Evolutionary conservation across 37 sponge, comb jelly and placozoan species (phyloP).

Genomic region (Mnemiopsis leidyi): DNA sequence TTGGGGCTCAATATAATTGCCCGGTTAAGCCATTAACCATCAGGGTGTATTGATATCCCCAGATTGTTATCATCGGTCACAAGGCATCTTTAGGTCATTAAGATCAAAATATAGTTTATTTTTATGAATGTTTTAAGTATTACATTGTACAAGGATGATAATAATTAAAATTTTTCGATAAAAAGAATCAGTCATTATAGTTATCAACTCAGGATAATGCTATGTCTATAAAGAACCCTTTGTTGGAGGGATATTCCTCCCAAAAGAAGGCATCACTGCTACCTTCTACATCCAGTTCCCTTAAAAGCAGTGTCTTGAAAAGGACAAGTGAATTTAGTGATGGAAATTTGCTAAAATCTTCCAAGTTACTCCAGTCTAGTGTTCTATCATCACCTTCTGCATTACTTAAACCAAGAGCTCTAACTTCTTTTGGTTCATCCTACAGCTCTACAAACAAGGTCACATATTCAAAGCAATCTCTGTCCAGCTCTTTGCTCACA

Average conservation of each 20-base stretch:
- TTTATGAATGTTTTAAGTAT: too few species aligned
- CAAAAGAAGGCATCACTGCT: not conserved
- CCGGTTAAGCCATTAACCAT: too few species aligned
- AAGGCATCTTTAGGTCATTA: too few species aligned
- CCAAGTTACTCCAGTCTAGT: not conserved
- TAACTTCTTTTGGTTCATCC: not conserved
- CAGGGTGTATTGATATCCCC: too few species aligned
- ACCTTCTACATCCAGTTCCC: not conserved
- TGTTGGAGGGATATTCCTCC: not conserved
- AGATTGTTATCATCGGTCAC: too few species aligned
- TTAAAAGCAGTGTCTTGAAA: not conserved
- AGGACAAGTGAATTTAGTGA: not conserved
- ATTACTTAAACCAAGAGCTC: not conserved
- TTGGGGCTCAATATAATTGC: too few species aligned
- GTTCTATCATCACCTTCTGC: not conserved
- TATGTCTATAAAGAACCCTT: slow-evolving; percentile 40
- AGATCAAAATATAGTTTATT: too few species aligned
- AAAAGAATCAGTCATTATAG: too few species aligned
- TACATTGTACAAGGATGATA: too few species aligned
- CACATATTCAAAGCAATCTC: not conserved
- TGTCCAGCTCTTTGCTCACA: not conserved
- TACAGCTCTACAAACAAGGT: not conserved
- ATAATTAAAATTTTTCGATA: too few species aligned
- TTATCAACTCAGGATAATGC: too few species aligned
- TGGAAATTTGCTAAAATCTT: not conserved